phyloP scores from a whole-genome alignment of 2,888 invertebrate species.

The Tuberolachnus salignus region DNA sequence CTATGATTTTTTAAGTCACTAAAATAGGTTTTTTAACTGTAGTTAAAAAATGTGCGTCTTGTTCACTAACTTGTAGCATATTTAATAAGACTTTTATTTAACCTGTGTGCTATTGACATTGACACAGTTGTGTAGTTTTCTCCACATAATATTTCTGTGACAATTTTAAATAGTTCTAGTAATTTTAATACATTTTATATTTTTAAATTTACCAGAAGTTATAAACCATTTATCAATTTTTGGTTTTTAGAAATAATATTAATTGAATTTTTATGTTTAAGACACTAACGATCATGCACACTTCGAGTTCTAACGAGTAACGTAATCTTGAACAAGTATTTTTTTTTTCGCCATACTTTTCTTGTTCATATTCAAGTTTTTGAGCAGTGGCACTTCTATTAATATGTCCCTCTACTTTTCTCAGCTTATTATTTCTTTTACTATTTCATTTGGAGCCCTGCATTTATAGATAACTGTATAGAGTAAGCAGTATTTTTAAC shows the following conservation, averaged over 20 bases:
- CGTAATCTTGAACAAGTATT: background rate
- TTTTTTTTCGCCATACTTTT: too few species aligned
- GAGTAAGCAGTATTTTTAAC: slow-evolving; percentile 13
- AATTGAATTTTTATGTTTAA: slow-evolving; percentile 3
- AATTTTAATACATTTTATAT: background rate
- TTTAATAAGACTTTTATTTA: too few species aligned
- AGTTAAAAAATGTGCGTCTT: background rate
- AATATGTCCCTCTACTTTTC: too few species aligned
- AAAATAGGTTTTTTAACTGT: background rate
- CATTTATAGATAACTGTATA: too few species aligned
- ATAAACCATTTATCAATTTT: slow-evolving; percentile 8
- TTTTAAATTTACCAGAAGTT: background rate
- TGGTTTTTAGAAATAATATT: slow-evolving; percentile 16
- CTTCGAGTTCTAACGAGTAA: slow-evolving; percentile 4
- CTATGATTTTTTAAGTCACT: slow-evolving; percentile 1
- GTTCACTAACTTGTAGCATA: background rate
- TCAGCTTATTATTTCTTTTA: too few species aligned
- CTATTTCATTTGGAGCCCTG: too few species aligned
- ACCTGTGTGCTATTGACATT: too few species aligned
- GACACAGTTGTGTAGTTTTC: background rate
- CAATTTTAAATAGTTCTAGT: background rate
- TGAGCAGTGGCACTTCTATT: too few species aligned
- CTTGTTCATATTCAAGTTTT: too few species aligned
- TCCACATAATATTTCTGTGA: background rate
- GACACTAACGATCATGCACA: background rate